These are phyloP conservation scores for Campoletis sonorensis DNA, from an alignment of 1,140 invertebrate genomes.

Conservation along the genomic window DNA sequence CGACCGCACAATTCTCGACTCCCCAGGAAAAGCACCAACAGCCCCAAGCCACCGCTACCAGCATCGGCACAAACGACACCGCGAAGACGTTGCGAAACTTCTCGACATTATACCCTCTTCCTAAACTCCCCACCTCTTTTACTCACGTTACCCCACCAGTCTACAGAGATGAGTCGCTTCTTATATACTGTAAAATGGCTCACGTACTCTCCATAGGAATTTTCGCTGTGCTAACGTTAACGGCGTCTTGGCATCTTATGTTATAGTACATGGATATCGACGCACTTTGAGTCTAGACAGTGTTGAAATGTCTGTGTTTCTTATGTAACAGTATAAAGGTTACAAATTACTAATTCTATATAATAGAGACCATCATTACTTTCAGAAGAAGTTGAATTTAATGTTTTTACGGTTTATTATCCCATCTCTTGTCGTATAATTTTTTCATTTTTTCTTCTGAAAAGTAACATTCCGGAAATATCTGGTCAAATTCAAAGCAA, in stretches of 20 bases:
- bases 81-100: conserved; percentile 32
- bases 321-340: background rate
- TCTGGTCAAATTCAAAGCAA: too few species aligned
- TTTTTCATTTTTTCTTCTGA: too few species aligned
- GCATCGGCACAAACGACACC: conserved; percentile 42
- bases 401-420: too few species aligned
- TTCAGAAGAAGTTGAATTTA: background rate
- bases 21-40: background rate
- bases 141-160: background rate
- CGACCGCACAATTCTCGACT: conserved; percentile 35
- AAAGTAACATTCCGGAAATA: too few species aligned
- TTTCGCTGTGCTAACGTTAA: background rate
- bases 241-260: background rate
- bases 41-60: background rate
- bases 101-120: conserved; percentile 37
- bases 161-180: conserved; percentile 24
- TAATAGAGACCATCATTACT: background rate
- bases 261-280: background rate
- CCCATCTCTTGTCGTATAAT: too few species aligned
- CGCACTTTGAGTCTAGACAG: background rate
- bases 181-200: conserved; percentile 17
- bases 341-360: background rate
- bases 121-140: background rate
- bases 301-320: background rate
- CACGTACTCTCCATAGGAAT: background rate